A percentile compares a stretch with the other conserved stretches of the same genome.
Evolutionary conservation across 2,888 invertebrate species (phyloP).

Genomic region (Drosophila pullipes): DNA sequence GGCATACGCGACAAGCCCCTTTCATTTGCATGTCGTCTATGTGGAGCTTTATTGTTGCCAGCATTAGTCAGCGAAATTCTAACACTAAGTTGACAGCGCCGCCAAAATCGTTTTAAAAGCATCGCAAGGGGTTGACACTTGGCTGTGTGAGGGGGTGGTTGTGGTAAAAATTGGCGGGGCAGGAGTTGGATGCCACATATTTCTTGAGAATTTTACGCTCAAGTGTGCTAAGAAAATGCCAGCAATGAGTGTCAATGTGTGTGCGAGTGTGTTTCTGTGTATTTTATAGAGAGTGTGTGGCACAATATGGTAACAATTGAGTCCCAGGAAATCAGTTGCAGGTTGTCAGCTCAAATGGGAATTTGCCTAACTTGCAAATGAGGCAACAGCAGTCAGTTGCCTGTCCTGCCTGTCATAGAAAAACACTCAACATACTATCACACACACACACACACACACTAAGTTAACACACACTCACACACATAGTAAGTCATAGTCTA

Average conservation of each 20-base stretch:
- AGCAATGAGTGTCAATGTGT: constrained; percentile 13
- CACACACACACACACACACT: constrained; percentile 10
- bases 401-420: constrained; percentile 21
- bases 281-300: constrained; percentile 11
- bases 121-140: constrained; percentile 5
- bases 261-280: constrained; percentile 15
- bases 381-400: constrained; percentile 32
- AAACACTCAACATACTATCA: constrained; percentile 26
- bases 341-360: constrained; percentile 46
- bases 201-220: constrained; percentile 54
- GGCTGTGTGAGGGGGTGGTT: neutral
- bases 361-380: constrained; percentile 63
- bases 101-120: constrained; percentile 39
- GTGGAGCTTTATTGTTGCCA: constrained; percentile 22
- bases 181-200: constrained; percentile 16
- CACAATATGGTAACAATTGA: constrained; percentile 50
- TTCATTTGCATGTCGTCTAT: constrained; percentile 22
- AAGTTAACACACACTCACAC: constrained; percentile 8
- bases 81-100: constrained; percentile 57
- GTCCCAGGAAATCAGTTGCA: constrained; percentile 52
- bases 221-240: constrained; percentile 22
- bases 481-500: neutral
- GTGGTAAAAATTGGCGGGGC: neutral
- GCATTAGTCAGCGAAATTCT: constrained; percentile 49
- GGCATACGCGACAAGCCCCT: constrained; percentile 1